A percentile compares a stretch with the other conserved stretches of the same genome.
Evolutionary conservation across 2,888 invertebrate species (phyloP).

Genomic region (Dicyrtoma fusca): DNA sequence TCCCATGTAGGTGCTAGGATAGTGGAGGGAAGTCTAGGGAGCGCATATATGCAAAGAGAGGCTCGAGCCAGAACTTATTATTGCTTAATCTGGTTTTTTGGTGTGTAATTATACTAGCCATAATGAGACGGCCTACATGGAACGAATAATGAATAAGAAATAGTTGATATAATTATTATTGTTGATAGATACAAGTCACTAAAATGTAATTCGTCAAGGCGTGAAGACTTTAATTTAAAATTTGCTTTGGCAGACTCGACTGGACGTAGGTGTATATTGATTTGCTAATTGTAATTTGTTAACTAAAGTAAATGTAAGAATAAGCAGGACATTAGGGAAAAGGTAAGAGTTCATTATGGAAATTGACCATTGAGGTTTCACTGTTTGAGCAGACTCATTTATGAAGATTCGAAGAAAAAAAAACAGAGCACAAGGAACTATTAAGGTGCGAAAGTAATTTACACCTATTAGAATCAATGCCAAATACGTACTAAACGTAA

Average conservation of each 20-base stretch:
- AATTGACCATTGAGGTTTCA: conserved; percentile 27
- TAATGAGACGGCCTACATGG: conserved; percentile 25
- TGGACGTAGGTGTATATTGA: conserved; percentile 22
- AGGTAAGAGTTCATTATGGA: conserved; percentile 34
- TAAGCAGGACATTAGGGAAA: conserved; percentile 32
- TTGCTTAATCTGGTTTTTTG: conserved; percentile 1
- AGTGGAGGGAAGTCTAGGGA: too few species aligned
- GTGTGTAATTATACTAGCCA: conserved; percentile 13
- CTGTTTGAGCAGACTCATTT: conserved; percentile 28
- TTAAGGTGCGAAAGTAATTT: conserved; percentile 31
- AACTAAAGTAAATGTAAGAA: conserved; percentile 26
- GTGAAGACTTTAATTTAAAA: conserved; percentile 14
- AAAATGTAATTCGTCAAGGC: conserved; percentile 20
- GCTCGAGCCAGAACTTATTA: background rate
- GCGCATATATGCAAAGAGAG: too few species aligned
- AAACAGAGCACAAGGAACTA: background rate
- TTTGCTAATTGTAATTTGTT: conserved; percentile 31
- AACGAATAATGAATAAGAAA: conserved; percentile 5
- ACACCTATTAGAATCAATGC: conserved; percentile 35
- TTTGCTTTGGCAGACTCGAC: conserved; percentile 8
- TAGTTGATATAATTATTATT: background rate
- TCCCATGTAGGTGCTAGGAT: too few species aligned
- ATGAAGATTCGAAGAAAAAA: background rate
- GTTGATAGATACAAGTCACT: background rate
- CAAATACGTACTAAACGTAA: conserved; percentile 29